Evolutionary conservation across 1,140 invertebrate genomes (phyloP).

Genomic region (Brachionus angularis): DNA sequence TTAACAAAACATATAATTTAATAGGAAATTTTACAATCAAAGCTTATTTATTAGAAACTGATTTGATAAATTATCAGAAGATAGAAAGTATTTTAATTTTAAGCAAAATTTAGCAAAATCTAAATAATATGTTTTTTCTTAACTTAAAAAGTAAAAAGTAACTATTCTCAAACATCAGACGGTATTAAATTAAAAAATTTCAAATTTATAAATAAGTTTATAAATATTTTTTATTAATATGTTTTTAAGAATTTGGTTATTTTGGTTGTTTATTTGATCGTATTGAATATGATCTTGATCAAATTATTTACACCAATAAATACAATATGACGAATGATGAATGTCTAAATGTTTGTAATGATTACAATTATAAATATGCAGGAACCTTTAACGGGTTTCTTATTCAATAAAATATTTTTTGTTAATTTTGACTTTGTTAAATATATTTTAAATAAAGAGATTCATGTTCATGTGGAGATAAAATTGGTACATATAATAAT

Average conservation of each 20-base stretch:
- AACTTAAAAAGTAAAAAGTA: background rate
- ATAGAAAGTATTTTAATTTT: too few relatives aligned
- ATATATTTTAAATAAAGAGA: too few relatives aligned
- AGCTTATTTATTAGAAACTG: background rate
- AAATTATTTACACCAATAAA: background rate
- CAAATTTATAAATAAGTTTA: too few relatives aligned
- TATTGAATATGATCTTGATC: background rate
- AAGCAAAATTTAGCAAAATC: background rate
- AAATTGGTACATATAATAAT: background rate
- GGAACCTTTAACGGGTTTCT: background rate
- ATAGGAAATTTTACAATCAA: background rate
- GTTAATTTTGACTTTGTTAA: too few relatives aligned
- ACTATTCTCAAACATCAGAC: background rate
- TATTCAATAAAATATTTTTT: too few relatives aligned
- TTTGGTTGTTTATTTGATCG: slow-evolving; percentile 15
- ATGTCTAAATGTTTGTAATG: background rate
- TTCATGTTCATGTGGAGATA: background rate
- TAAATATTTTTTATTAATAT: too few relatives aligned
- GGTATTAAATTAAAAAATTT: too few relatives aligned
- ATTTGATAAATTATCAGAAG: too few relatives aligned
- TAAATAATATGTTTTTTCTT: too few relatives aligned
- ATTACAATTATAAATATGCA: background rate
- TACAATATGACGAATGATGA: background rate
- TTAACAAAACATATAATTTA: background rate
- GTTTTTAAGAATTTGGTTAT: too few relatives aligned